Evolutionary conservation across 2,113 vertebrate species (phyloP).

Genomic region (Pavo muticus): DNA sequence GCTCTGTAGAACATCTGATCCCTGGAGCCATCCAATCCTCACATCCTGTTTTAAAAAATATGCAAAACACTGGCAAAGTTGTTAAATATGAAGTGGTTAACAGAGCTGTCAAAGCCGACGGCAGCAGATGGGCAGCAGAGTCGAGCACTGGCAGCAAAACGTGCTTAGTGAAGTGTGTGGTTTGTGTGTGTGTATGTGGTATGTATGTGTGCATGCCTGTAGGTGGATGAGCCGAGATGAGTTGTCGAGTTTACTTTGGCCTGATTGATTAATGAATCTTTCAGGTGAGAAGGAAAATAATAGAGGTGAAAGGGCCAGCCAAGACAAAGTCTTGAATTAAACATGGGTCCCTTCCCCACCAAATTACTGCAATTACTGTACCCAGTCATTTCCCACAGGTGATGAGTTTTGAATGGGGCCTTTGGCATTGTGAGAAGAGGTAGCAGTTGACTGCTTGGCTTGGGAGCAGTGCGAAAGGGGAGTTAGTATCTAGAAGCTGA

Average conservation of each 20-base stretch:
- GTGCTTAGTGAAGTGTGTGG: conserved; percentile 64
- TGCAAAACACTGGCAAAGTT: background rate
- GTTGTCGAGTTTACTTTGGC: conserved; percentile 79
- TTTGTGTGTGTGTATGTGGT: background rate
- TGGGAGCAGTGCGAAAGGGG: background rate
- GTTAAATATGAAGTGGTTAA: conserved; percentile 23
- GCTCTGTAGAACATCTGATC: background rate
- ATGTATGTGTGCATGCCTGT: background rate
- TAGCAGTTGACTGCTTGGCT: background rate
- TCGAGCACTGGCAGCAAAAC: conserved; percentile 76
- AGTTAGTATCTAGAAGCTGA: background rate
- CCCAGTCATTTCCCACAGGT: background rate
- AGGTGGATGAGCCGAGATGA: background rate
- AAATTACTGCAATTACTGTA: conserved; percentile 32
- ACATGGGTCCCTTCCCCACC: conserved; percentile 79
- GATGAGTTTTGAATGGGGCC: background rate
- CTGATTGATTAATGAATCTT: conserved; percentile 89
- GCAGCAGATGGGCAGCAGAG: conserved; percentile 68
- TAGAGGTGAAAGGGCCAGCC: conserved; percentile 54
- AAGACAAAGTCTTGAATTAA: conserved; percentile 85
- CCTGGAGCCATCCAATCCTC: background rate
- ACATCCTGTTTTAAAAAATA: background rate
- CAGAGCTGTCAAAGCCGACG: conserved; percentile 40
- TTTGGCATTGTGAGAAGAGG: background rate
- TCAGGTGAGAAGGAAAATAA: conserved; percentile 71